Base-by-base conservation (phyloP, 2,113 vertebrate species). In the Isichthys henryi region DNA sequence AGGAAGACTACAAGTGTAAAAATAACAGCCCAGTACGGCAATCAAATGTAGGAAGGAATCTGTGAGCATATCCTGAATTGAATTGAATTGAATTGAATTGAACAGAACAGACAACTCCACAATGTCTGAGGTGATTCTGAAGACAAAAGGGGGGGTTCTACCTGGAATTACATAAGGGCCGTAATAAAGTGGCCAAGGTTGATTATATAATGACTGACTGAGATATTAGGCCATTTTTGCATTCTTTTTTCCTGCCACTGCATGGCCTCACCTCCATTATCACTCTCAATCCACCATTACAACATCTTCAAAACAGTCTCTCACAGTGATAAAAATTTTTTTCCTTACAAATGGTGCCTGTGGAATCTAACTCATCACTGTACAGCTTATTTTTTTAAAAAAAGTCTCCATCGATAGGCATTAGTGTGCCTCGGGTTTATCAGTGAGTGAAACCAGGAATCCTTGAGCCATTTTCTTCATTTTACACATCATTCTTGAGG, bases 401-500 rank as follows among this genome's bases (percentile, higher is more conserved):
- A 62, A 62, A 5, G 6, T 3, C 23, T 6, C 62, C 9, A 48
- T 9, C 13, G 17, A 7, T 35, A 19, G 48, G 39, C 48, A 77
- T 85, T 85, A n/a, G n/a, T 48, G 5, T 66, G 13, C 23, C 39
- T 39, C 39, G 39, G 39, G 1, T 39, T 39, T 39, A 39, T 39
- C 39, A 39, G 2, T 8, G 62, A 49, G 88, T 17, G 45, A 88
- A 27, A 31, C 66, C 23, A 31, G 88, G 88, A 49, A 70, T 23
- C 58, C 1, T n/a, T 23, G 23, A 35, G 11, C 45, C 23, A 3
- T 49, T 46, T 35, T 88, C 39, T 49, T 74, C n/a, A 88, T 91
- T 93, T 89, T 27, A 5, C 89, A 91, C 39, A 15, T 91, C 89
- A 92, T 93, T 91, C 91, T 91, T 91, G 50, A 88, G 52, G n/a